Conservation (phyloP, 1,140 invertebrate species). For the Brachionus angularis region DNA sequence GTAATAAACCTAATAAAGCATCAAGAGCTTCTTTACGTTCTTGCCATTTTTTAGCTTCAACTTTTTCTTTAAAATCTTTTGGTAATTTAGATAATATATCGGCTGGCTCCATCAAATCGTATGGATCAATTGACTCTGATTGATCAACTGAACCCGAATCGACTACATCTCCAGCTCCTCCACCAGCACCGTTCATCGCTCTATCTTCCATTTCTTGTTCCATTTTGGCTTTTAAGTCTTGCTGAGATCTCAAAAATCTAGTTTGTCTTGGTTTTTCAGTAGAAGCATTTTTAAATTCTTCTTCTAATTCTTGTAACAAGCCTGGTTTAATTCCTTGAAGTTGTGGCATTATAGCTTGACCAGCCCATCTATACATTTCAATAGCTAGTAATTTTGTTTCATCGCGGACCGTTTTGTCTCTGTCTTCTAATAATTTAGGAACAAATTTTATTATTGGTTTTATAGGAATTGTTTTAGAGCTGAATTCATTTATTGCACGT, state of each 20-base stretch:
- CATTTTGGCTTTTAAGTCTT: conserved; percentile 63
- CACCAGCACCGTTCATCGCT: conserved; percentile 58
- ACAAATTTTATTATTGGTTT: conserved; percentile 85
- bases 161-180: conserved; percentile 49
- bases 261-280: conserved; percentile 68
- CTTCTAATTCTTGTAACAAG: conserved; percentile 68
- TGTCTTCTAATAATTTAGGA: conserved; percentile 74
- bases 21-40: conserved; percentile 87
- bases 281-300: conserved; percentile 75
- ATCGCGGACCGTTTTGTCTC: conserved; percentile 85
- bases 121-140: conserved; percentile 16
- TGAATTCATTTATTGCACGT: conserved; percentile 69
- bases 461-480: conserved; percentile 79
- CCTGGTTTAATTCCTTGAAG: conserved; percentile 77
- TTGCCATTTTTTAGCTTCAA: conserved; percentile 91
- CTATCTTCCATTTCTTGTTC: conserved; percentile 64
- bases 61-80: conserved; percentile 90
- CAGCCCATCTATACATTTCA: conserved; percentile 89
- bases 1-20: conserved; percentile 68
- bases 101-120: conserved; percentile 79
- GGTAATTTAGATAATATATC: conserved; percentile 86
- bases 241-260: conserved; percentile 81
- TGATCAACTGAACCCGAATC: conserved; percentile 42
- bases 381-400: conserved; percentile 80
- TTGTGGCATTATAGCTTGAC: conserved; percentile 77